phyloP scores from a whole-genome alignment of 2,797 vertebrate genomes.

The Eurystomus glaucurus region DNA sequence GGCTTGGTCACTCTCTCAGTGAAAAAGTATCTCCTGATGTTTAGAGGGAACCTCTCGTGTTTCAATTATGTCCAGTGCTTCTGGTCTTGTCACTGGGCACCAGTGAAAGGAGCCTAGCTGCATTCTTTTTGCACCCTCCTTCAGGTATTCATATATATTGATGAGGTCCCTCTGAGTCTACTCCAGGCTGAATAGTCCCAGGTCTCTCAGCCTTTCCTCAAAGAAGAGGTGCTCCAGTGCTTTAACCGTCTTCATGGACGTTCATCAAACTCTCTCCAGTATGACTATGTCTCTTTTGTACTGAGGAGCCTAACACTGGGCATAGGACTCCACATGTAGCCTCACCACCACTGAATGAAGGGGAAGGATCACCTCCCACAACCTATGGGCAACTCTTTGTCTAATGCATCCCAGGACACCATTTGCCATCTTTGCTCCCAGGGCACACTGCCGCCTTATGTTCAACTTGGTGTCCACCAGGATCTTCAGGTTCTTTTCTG shows the following conservation, averaged over 20 bases:
- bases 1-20: neutral
- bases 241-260: too few relatives aligned
- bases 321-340: neutral
- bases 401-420: neutral
- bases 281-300: neutral
- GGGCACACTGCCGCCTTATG: neutral
- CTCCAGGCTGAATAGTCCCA: neutral
- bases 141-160: neutral
- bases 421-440: neutral
- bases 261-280: neutral
- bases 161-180: neutral
- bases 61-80: neutral
- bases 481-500: neutral
- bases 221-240: neutral
- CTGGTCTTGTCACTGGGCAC: neutral
- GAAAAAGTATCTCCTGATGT: neutral
- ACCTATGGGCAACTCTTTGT: neutral
- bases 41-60: neutral
- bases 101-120: neutral
- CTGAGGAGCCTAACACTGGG: neutral
- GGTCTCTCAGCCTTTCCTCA: neutral
- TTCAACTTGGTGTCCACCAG: neutral
- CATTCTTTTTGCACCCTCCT: neutral
- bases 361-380: neutral
- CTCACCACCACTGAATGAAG: neutral